These are phyloP conservation scores for Paralvinella palmiformis DNA, from an alignment of 1,140 invertebrate species.

Conservation along the genomic window DNA sequence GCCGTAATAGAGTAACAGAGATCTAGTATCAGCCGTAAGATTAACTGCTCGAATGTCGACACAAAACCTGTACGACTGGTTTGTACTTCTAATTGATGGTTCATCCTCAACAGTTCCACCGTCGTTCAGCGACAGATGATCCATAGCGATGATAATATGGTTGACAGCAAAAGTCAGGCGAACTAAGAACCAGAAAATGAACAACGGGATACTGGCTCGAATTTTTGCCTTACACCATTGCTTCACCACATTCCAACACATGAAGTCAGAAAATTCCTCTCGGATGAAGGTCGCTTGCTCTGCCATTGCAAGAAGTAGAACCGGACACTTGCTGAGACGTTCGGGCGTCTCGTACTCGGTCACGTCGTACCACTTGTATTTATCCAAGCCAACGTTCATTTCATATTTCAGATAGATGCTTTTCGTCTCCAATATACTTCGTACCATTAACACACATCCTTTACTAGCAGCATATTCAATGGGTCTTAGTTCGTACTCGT, in stretches of 20 bases:
- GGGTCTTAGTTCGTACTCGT: neutral
- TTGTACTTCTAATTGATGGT: no score
- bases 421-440: neutral
- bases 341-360: neutral
- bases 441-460: neutral
- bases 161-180: no score
- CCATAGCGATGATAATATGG: no score
- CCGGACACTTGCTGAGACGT: neutral
- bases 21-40: no score
- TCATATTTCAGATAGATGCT: neutral
- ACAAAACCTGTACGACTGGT: no score
- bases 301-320: neutral
- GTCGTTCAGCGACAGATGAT: no score
- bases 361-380: neutral
- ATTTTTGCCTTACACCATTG: neutral
- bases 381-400: neutral
- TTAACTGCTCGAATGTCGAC: no score
- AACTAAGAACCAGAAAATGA: neutral
- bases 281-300: neutral
- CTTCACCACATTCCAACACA: neutral
- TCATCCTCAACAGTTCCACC: no score
- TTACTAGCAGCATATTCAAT: constrained; percentile 1
- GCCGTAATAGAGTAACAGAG: neutral
- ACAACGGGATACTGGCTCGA: neutral
- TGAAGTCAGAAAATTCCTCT: no score